Evolutionary conservation across 2,888 invertebrate species (phyloP).

Genomic region (Oscheius sp.): DNA sequence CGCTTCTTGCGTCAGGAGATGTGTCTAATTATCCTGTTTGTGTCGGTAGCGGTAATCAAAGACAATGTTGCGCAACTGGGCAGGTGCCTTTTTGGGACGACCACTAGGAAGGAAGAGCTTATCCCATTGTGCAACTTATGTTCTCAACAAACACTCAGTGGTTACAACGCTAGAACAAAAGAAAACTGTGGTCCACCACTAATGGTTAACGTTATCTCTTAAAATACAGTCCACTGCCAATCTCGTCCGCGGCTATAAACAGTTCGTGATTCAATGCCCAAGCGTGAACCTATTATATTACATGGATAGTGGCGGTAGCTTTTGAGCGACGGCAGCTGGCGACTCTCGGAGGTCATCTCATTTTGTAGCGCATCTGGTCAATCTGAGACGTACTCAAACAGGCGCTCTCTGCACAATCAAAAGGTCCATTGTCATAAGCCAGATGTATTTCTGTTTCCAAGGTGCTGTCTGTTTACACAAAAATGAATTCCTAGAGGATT

Average conservation of each 20-base stretch:
- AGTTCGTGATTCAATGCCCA: slow-evolving; percentile 6
- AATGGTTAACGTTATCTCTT: neutral
- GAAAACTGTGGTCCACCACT: neutral
- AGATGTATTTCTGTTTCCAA: neutral
- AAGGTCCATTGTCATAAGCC: neutral
- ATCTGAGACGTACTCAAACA: slow-evolving; percentile 31
- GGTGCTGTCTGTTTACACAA: neutral
- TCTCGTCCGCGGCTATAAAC: neutral
- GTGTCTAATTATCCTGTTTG: slow-evolving; percentile 22
- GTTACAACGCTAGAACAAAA: too few relatives aligned
- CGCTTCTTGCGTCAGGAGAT: slow-evolving; percentile 9
- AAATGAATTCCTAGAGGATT: too few relatives aligned
- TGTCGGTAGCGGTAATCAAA: slow-evolving; percentile 26
- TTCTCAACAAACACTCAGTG: neutral
- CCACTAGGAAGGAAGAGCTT: neutral
- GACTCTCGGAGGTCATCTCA: slow-evolving; percentile 37
- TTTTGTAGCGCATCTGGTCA: slow-evolving; percentile 37
- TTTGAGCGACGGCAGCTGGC: slow-evolving; percentile 34
- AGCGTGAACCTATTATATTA: slow-evolving; percentile 34
- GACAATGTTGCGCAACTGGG: slow-evolving; percentile 12
- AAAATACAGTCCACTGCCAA: neutral
- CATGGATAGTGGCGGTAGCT: slow-evolving; percentile 30
- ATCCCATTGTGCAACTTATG: neutral
- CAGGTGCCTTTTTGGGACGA: slow-evolving; percentile 12
- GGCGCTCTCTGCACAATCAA: slow-evolving; percentile 1